These are phyloP conservation scores for Cremastinae sp. DNA, from an alignment of 2,888 invertebrate genomes.

Conservation along the genomic window DNA sequence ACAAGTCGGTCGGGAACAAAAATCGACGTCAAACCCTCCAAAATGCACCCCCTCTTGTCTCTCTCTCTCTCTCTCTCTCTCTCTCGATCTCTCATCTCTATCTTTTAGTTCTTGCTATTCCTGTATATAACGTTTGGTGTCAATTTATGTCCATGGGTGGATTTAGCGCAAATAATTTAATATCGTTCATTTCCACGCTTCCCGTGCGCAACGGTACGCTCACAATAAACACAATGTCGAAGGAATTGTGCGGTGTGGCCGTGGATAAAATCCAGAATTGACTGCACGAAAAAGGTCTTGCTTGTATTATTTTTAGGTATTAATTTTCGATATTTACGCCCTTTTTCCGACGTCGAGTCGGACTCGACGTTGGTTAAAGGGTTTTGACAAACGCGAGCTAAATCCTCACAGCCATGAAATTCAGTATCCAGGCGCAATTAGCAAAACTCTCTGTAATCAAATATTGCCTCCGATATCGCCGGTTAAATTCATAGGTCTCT, in stretches of 20 bases:
- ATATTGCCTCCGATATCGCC: conserved; percentile 67
- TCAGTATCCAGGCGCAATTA: conserved; percentile 66
- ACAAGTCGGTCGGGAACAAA: conserved; percentile 44
- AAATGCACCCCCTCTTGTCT: conserved; percentile 26
- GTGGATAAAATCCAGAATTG: conserved; percentile 9
- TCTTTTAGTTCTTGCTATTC: no score
- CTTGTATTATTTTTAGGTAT: no score
- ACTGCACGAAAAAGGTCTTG: conserved; percentile 32
- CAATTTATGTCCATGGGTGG: conserved; percentile 72
- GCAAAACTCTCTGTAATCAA: conserved; percentile 70
- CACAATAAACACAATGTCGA: neutral
- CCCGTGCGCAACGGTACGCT: conserved; percentile 4
- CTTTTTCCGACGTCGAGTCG: neutral
- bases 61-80: conserved; percentile 35
- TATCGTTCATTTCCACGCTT: conserved; percentile 68
- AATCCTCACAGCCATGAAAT: no score
- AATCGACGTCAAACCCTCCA: conserved; percentile 49
- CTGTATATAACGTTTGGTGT: conserved; percentile 66
- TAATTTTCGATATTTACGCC: neutral
- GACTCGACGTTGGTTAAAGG: conserved; percentile 23
- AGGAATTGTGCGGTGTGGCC: neutral
- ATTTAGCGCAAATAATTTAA: conserved; percentile 73
- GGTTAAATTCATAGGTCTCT: conserved; percentile 64
- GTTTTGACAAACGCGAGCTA: conserved; percentile 12
- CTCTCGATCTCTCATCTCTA: conserved; percentile 44